Evolutionary conservation across 2,888 invertebrate genomes (phyloP), one percentile per base, ranked within the genome.

Genomic region (Tachina fera): DNA sequence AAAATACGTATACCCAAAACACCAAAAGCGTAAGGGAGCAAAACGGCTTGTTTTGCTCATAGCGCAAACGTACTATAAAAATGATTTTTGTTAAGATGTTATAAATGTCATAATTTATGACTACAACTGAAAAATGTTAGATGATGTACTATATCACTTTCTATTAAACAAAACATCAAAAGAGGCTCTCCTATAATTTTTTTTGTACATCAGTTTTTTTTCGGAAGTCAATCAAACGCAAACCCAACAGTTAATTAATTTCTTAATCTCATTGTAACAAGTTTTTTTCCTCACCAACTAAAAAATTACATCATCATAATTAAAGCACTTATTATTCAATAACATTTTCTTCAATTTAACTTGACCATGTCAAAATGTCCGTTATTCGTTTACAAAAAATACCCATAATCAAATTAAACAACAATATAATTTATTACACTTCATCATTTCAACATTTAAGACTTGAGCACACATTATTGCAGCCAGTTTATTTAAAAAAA

Each of bases 401-500:
- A 19, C 11, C 16, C 19, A 19, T 58, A 76, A 82, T 76, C 70
- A 76, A 71, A 49, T 77, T 71, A 22, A 75, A 60, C 41, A 74
- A 41, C 81, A 77, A 71, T 71, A 76, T 70, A 77, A 76, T 71
- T 83, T 82, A 76, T 76, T 22, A 58, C 47, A 63, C 58, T 49
- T 51, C 41, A 77, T 1, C 68, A 22, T 49, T 77, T 49, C 58
- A 41, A 47, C 53, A 58, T 31, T 49, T 77, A 39, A 68, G 39
- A 49, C 39, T 58, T 19, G 56, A 58, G 53, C 10, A 6, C 8
- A 43, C 39, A 63, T 31, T 16, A 31, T 31, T 31, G 31, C 6
- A 31, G 31, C 31, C 51, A 45, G 14, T 67, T 56, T 14, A 65
- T 58, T 47, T 13, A 56, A 56, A 76, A 31, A 31, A 56, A 39